Conservation (phyloP, 1,140 invertebrate genomes). For the Physella acuta region DNA sequence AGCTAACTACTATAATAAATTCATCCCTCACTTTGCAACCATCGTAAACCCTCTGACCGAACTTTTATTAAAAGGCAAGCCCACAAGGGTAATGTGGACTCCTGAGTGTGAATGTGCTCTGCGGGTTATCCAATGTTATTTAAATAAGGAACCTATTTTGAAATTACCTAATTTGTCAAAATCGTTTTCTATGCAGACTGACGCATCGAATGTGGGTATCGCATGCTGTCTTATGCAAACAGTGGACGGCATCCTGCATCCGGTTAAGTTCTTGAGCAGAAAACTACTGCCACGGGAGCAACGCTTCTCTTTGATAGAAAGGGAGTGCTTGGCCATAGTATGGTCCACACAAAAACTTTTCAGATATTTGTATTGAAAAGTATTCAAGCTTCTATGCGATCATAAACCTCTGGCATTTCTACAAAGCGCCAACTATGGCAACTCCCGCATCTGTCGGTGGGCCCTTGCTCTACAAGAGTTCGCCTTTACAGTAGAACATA, state of each 20-base stretch:
- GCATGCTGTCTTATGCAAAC: constrained; percentile 38
- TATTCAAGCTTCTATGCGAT: constrained; percentile 31
- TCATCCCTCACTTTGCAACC: background rate
- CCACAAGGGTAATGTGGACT: background rate
- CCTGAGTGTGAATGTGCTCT: background rate
- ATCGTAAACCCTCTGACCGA: background rate
- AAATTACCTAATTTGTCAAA: constrained; percentile 48
- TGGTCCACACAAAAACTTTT: constrained; percentile 56
- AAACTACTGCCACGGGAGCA: constrained; percentile 28
- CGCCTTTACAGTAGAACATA: constrained; percentile 5
- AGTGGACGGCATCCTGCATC: constrained; percentile 26
- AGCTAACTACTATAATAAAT: constrained; percentile 3
- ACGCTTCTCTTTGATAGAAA: constrained; percentile 57
- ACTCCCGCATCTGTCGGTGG: constrained; percentile 18
- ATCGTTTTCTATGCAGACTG: constrained; percentile 48
- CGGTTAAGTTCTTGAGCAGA: constrained; percentile 36
- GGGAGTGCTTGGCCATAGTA: constrained; percentile 57
- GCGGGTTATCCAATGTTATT: background rate
- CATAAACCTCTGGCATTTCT: constrained; percentile 28
- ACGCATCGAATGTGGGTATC: constrained; percentile 34
- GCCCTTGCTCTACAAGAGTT: constrained; percentile 22
- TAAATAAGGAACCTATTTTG: constrained; percentile 31
- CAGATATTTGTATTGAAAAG: constrained; percentile 45
- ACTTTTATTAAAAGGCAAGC: background rate
- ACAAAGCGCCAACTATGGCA: background rate